A percentile compares a stretch with the other conserved stretches of the same genome.
phyloP scores from a whole-genome alignment of 2,113 vertebrate genomes.

The Saccopteryx leptura region DNA sequence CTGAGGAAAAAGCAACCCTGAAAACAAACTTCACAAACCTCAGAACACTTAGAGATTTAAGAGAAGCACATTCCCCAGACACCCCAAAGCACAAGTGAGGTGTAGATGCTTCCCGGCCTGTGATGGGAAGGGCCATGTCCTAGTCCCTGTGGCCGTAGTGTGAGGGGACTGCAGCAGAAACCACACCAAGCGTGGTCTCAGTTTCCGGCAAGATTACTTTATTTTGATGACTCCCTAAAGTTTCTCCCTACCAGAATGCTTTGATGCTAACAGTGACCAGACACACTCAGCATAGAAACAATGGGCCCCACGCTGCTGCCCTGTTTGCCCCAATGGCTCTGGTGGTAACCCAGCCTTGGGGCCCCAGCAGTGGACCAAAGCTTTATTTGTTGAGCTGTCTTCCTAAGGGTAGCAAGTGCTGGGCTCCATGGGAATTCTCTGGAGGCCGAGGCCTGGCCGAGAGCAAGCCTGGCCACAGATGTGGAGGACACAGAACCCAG shows the following conservation, averaged over 20 bases:
- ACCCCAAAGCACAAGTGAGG: not conserved
- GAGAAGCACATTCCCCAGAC: too few species aligned
- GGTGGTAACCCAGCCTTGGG: not conserved
- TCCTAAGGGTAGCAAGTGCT: not conserved
- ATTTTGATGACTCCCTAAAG: not conserved
- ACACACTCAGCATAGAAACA: not conserved
- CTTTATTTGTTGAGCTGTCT: not conserved
- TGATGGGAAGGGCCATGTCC: fast-evolving
- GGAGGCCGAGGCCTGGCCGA: not conserved
- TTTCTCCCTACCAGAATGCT: not conserved
- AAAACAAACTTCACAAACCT: not conserved
- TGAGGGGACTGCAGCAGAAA: not conserved
- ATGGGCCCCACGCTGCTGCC: fast-evolving
- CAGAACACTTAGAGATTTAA: not conserved
- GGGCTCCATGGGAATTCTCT: not conserved
- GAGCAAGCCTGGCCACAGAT: fast-evolving
- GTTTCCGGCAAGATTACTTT: not conserved
- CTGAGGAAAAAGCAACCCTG: not conserved
- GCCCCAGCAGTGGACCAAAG: not conserved
- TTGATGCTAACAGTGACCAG: not conserved
- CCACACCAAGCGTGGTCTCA: not conserved
- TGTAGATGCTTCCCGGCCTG: too few species aligned
- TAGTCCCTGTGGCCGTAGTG: fast-evolving
- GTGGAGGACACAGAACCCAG: fast-evolving
- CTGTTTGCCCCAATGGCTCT: fast-evolving